Evolutionary conservation across 2,888 invertebrate species (phyloP).

Genomic region (Leptinotarsa peninsularis): DNA sequence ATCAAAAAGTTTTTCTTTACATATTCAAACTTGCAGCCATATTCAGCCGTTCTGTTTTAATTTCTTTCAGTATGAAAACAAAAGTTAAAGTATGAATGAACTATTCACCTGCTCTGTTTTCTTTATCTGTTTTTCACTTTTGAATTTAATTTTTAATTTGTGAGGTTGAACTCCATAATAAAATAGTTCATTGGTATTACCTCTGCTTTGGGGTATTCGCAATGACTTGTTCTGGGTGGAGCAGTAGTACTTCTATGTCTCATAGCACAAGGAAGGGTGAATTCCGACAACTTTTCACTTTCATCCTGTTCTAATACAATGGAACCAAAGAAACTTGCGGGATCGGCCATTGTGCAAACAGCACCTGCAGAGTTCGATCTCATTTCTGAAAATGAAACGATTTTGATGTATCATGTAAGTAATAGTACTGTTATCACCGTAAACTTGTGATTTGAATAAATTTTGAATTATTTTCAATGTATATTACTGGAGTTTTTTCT

Average conservation of each 20-base stretch:
- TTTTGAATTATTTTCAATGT: too few species aligned
- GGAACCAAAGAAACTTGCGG: conserved; percentile 71
- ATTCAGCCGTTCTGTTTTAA: too few species aligned
- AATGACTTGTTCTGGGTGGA: conserved; percentile 39
- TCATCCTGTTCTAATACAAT: conserved; percentile 67
- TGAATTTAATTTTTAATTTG: too few species aligned
- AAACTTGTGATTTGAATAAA: too few species aligned
- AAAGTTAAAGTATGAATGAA: too few species aligned
- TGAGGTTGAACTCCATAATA: too few species aligned
- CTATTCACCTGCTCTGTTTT: too few species aligned
- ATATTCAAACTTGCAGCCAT: too few species aligned
- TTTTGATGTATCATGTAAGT: not conserved
- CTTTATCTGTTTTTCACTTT: too few species aligned
- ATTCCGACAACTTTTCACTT: conserved; percentile 31
- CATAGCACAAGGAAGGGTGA: conserved; percentile 35
- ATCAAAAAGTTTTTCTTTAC: too few species aligned
- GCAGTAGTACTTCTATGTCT: conserved; percentile 48
- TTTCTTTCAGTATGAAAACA: too few species aligned
- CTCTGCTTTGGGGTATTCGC: conserved; percentile 21
- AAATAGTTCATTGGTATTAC: conserved; percentile 20
- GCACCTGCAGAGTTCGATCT: conserved; percentile 79
- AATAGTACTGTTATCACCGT: not conserved
- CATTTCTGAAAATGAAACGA: conserved; percentile 66
- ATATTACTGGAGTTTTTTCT: too few species aligned
- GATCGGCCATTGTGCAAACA: conserved; percentile 66